Percentiles rank a stretch among this genome's conserved stretches.
Evolutionary conservation across 1,140 invertebrate genomes (phyloP).

Genomic region (Caenorhabditis inopinata): DNA sequence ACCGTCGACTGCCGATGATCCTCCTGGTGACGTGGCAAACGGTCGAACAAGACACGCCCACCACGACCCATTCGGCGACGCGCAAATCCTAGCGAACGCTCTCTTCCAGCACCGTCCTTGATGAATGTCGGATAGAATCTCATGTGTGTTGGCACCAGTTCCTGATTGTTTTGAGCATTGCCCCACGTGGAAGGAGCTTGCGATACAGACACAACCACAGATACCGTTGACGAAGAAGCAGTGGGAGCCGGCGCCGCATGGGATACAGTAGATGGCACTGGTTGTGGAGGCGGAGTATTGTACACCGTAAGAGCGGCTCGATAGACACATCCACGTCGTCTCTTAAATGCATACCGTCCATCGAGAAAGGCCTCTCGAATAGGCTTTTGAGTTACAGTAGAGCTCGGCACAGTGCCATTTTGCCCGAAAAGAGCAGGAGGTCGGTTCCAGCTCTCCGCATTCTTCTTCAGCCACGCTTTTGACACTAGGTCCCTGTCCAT

Average conservation of each 20-base stretch:
- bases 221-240: not conserved
- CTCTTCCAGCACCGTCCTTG: not conserved
- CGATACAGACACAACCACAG: not conserved
- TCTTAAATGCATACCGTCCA: constrained; percentile 45
- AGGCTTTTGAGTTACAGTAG: constrained; percentile 18
- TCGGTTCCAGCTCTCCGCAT: constrained; percentile 47
- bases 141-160: not conserved
- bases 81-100: not conserved
- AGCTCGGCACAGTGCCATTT: not conserved
- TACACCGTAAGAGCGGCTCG: constrained; percentile 2
- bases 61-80: constrained; percentile 39
- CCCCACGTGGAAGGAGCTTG: not conserved
- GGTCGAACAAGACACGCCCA: constrained; percentile 36
- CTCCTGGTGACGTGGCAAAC: not conserved
- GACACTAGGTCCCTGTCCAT: not conserved
- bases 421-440: constrained; percentile 32
- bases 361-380: constrained; percentile 22
- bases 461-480: constrained; percentile 47
- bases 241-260: not conserved
- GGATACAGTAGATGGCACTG: not conserved
- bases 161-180: not conserved
- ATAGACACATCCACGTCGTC: constrained; percentile 45
- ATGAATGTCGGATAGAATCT: not conserved
- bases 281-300: not conserved
- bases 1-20: not conserved